Conservation (phyloP, 2,888 invertebrate species). For the Thecophora atra region DNA sequence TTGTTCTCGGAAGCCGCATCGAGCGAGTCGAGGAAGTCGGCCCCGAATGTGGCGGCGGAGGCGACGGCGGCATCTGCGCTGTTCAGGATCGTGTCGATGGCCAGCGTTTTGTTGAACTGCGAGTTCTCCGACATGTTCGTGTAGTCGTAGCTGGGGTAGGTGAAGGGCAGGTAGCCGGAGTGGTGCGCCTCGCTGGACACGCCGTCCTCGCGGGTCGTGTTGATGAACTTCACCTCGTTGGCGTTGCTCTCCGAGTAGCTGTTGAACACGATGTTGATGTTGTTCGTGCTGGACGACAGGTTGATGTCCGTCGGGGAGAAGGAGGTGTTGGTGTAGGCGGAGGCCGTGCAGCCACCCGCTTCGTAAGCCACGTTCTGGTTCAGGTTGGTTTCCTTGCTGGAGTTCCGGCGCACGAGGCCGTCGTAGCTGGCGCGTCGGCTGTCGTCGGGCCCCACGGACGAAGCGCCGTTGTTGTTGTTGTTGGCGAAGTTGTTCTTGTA, state of each 20-base stretch:
- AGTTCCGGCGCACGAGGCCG: conserved; percentile 52
- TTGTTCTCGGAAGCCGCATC: conserved; percentile 63
- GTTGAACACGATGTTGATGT: conserved; percentile 63
- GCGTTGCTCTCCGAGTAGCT: conserved; percentile 55
- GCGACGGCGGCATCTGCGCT: conserved; percentile 50
- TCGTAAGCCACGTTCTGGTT: conserved; percentile 56
- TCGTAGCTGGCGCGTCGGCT: conserved; percentile 51
- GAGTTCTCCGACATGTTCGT: conserved; percentile 66
- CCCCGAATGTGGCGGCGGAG: conserved; percentile 41
- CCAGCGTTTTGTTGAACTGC: conserved; percentile 61
- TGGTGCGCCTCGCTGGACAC: conserved; percentile 61
- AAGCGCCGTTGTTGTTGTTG: conserved; percentile 51
- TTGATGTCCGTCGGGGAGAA: conserved; percentile 62
- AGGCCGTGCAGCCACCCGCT: conserved; percentile 38
- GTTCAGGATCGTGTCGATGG: conserved; percentile 59
- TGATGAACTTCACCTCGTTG: conserved; percentile 65
- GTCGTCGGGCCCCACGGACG: conserved; percentile 45
- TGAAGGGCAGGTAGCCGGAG: conserved; percentile 59
- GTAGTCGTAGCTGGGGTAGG: conserved; percentile 63
- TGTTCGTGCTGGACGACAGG: conserved; percentile 63
- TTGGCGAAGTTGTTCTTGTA: conserved; percentile 65
- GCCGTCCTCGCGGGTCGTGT: conserved; percentile 53
- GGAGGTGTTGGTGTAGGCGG: conserved; percentile 48
- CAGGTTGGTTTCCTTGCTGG: conserved; percentile 64
- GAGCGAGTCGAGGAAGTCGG: conserved; percentile 58